These are phyloP conservation scores for Anoplophora glabripennis DNA, from an alignment of 1,140 invertebrate species.

Conservation along the genomic window DNA sequence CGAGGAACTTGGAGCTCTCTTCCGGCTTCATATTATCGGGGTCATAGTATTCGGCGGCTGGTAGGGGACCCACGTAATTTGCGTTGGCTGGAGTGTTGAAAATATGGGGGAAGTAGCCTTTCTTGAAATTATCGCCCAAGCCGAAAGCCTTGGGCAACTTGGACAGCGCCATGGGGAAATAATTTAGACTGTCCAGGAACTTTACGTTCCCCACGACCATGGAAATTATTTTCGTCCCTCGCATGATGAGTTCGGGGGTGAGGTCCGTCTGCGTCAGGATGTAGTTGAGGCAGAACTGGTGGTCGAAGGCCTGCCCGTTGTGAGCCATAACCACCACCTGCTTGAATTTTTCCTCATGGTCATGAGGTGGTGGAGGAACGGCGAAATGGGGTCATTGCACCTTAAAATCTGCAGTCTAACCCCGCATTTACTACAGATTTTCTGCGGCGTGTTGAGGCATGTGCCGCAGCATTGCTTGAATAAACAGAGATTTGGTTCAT, in stretches of 20 bases:
- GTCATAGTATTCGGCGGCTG: conserved; percentile 11
- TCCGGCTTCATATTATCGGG: conserved; percentile 13
- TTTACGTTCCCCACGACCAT: conserved; percentile 12
- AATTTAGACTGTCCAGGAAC: conserved; percentile 16
- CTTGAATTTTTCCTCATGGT: conserved; percentile 8
- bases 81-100: conserved; percentile 3
- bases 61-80: conserved; percentile 1
- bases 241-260: conserved; percentile 7
- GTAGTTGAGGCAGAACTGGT: conserved; percentile 7
- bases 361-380: conserved; percentile 1
- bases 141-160: conserved; percentile 4
- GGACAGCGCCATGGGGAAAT: conserved; percentile 12
- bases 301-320: conserved; percentile 11
- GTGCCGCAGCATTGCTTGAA: conserved; percentile 6
- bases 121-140: conserved; percentile 1
- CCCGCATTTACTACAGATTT: conserved; percentile 13
- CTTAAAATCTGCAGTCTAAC: no score
- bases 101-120: conserved; percentile 10
- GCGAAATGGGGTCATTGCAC: no score
- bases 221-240: conserved; percentile 15
- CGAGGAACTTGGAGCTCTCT: conserved; percentile 13
- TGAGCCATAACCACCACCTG: conserved; percentile 7
- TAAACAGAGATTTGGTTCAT: conserved; percentile 19
- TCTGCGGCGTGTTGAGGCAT: conserved; percentile 4
- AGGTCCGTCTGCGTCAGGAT: conserved; percentile 1